phyloP scores from a whole-genome alignment of 2,113 vertebrate genomes.

The Phylloscopus trochilus region DNA sequence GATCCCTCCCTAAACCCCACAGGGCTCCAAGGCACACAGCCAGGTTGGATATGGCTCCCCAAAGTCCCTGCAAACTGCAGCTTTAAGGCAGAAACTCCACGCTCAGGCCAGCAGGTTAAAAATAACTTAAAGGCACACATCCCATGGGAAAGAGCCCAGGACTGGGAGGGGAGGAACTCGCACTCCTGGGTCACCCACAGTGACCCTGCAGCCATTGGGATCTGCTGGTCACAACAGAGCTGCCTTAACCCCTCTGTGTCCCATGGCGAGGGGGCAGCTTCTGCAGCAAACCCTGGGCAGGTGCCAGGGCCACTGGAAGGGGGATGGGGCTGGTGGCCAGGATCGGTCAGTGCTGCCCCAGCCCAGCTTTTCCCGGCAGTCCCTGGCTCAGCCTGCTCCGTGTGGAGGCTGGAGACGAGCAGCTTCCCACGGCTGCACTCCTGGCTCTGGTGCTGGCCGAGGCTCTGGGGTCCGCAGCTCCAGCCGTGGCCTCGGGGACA shows the following conservation, averaged over 20 bases:
- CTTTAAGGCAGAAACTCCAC: not conserved
- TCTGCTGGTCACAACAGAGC: not conserved
- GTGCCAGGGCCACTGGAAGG: not conserved
- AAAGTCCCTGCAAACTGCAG: not conserved
- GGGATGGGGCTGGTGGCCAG: not conserved
- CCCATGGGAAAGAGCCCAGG: slow-evolving; percentile 20
- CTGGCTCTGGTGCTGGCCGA: fast-evolving
- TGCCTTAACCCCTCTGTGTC: not conserved
- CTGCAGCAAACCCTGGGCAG: not conserved
- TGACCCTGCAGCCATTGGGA: not conserved
- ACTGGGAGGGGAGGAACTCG: not conserved
- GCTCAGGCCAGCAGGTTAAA: slow-evolving; percentile 25
- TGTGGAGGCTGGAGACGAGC: not conserved
- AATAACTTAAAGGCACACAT: slow-evolving; percentile 52
- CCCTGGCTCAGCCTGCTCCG: fast-evolving
- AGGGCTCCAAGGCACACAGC: fast-evolving
- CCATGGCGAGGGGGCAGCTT: not conserved
- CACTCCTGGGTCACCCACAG: not conserved
- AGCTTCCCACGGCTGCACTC: not conserved
- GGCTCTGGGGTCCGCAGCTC: not conserved
- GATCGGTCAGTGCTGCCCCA: not conserved
- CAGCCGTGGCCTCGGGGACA: not conserved
- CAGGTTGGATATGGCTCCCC: not conserved
- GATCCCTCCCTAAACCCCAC: not conserved
- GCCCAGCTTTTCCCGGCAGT: not conserved